phyloP scores from a whole-genome alignment of 1,140 invertebrate species.

The Triops cancriformis region DNA sequence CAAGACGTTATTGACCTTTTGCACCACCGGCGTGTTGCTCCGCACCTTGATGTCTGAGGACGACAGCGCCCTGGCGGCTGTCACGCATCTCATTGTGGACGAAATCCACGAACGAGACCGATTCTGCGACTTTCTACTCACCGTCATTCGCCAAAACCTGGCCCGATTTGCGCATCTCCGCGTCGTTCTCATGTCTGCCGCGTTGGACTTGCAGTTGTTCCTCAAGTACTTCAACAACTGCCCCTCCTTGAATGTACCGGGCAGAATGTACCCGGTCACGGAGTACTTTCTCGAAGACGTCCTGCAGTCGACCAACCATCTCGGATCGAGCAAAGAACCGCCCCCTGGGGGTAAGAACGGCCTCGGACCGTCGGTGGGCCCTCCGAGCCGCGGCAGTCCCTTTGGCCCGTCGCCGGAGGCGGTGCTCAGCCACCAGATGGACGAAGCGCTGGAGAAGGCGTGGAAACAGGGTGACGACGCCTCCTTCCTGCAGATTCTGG shows the following conservation, averaged over 20 bases:
- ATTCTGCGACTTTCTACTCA: slow-evolving; percentile 84
- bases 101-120: slow-evolving; percentile 92
- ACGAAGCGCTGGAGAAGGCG: slow-evolving; percentile 49
- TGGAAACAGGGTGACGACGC: slow-evolving; percentile 51
- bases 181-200: slow-evolving; percentile 91
- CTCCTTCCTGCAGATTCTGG: slow-evolving; percentile 58
- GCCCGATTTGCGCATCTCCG: slow-evolving; percentile 61
- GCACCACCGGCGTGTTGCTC: slow-evolving; percentile 82
- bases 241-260: slow-evolving; percentile 68
- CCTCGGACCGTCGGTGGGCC: no score
- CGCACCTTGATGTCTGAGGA: slow-evolving; percentile 60
- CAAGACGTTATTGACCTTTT: slow-evolving; percentile 77
- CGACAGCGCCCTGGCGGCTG: slow-evolving; percentile 52
- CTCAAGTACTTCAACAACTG: slow-evolving; percentile 66
- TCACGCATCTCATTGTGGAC: slow-evolving; percentile 84
- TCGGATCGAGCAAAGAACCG: slow-evolving; percentile 31
- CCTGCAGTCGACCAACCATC: slow-evolving; percentile 41
- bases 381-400: slow-evolving; percentile 8
- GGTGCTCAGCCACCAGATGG: slow-evolving; percentile 45
- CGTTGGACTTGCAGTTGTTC: slow-evolving; percentile 71
- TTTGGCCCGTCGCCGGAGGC: not conserved
- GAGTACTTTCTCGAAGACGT: slow-evolving; percentile 76
- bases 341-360: no score
- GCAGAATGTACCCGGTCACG: slow-evolving; percentile 66
- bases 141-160: slow-evolving; percentile 69